Percentiles rank a stretch among this genome's conserved stretches.
These are phyloP conservation scores for Sebastes iracundus DNA, from an alignment of 2,797 vertebrate species.

Conservation along the genomic window DNA sequence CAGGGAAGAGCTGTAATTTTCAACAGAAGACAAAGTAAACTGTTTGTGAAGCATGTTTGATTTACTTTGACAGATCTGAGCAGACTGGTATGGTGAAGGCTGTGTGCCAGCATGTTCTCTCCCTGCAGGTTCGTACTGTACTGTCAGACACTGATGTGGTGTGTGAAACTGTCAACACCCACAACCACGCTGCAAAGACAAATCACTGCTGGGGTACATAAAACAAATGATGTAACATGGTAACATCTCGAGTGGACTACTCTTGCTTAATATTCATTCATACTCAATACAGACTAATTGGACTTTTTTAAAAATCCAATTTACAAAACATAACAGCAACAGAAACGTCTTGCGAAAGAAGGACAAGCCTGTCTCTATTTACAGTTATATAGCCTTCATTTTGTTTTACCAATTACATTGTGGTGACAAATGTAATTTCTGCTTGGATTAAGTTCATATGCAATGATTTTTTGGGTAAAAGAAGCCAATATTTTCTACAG, in stretches of 20 bases:
- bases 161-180: not conserved
- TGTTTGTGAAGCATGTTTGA: not conserved
- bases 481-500: not conserved
- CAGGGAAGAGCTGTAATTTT: not conserved
- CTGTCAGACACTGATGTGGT: constrained; percentile 14
- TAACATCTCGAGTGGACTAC: not conserved
- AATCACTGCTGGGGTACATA: not conserved
- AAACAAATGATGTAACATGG: not conserved
- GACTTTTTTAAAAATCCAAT: not conserved
- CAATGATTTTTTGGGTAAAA: not conserved
- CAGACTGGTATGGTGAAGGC: constrained; percentile 14
- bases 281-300: not conserved
- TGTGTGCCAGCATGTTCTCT: not conserved
- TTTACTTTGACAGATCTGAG: not conserved
- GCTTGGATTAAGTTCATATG: too few relatives aligned
- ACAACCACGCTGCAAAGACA: not conserved
- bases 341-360: not conserved
- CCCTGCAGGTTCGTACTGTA: not conserved
- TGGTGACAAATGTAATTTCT: not conserved
- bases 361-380: not conserved
- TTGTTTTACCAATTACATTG: not conserved
- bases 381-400: not conserved
- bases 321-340: not conserved
- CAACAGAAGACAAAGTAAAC: not conserved
- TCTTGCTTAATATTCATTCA: not conserved